A percentile compares a stretch with the other conserved stretches of the same genome.
Evolutionary conservation across 2,113 vertebrate genomes (phyloP).

Genomic region (Symphodus melops): DNA sequence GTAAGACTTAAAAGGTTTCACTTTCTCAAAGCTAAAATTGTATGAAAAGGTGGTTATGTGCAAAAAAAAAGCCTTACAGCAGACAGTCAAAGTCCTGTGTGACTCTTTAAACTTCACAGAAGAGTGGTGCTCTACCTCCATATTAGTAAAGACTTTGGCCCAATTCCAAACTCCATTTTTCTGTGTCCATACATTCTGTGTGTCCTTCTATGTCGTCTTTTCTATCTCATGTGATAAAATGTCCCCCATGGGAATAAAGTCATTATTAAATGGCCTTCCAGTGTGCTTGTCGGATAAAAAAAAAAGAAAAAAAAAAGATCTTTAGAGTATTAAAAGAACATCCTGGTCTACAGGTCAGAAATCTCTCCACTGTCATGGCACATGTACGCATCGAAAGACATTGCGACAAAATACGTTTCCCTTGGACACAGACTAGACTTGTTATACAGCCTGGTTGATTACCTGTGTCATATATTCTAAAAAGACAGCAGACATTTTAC

Average conservation of each 20-base stretch:
- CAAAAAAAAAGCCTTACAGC: neutral
- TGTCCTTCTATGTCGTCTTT: neutral
- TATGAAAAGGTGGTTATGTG: neutral
- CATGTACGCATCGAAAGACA: too few species aligned
- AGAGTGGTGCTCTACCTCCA: neutral
- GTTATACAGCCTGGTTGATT: neutral
- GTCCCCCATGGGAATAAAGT: neutral
- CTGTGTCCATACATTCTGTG: neutral
- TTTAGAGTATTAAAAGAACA: neutral
- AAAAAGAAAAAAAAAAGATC: neutral
- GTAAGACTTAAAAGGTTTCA: neutral
- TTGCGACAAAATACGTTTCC: neutral
- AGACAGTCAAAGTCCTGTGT: neutral
- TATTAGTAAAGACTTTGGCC: neutral
- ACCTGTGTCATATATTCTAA: neutral
- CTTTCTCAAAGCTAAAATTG: neutral
- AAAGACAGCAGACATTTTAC: constrained; percentile 4
- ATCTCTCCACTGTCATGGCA: neutral
- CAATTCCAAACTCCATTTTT: neutral
- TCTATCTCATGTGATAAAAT: neutral
- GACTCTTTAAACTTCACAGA: neutral
- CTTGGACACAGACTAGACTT: neutral
- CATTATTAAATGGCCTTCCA: neutral
- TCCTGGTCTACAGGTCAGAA: neutral
- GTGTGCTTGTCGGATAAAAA: neutral